A percentile compares a stretch with the other conserved stretches of the same genome.
phyloP scores from a whole-genome alignment of 2,888 invertebrate species.

The Tanypteryx hageni region DNA sequence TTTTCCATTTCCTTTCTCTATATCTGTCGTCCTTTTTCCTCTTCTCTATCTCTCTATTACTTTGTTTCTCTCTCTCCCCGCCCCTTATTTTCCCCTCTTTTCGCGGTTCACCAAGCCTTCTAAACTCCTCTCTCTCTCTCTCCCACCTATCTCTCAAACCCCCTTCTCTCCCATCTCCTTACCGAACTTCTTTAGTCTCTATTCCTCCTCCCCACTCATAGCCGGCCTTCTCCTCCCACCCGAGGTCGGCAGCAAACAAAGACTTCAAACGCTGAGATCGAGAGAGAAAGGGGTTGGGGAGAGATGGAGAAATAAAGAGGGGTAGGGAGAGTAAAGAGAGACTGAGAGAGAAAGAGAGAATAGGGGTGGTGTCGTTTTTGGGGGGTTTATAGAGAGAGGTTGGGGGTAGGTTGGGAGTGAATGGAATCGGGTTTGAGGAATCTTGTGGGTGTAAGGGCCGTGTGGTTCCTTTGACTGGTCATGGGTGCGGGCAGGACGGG shows the following conservation, averaged over 20 bases:
- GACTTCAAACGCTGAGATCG: conserved; percentile 5
- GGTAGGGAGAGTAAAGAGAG: neutral
- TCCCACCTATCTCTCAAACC: no score
- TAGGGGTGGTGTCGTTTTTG: neutral
- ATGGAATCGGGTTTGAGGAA: neutral
- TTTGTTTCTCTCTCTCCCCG: neutral
- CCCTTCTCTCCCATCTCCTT: neutral
- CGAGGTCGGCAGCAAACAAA: conserved; percentile 5
- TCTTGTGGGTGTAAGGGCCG: neutral
- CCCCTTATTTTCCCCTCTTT: neutral
- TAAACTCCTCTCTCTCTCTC: neutral
- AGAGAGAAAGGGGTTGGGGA: neutral
- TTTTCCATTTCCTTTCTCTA: no score
- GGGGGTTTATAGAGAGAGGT: neutral
- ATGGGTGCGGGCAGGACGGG: neutral
- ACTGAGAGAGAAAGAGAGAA: neutral
- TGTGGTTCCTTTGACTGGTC: conserved; percentile 18
- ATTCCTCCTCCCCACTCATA: neutral
- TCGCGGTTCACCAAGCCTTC: conserved; percentile 1
- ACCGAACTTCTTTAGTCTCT: neutral
- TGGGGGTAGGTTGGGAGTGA: no score
- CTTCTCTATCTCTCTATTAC: neutral
- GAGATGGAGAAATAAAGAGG: neutral
- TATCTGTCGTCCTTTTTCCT: neutral
- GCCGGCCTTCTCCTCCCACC: neutral